phyloP scores from a whole-genome alignment of 2,113 vertebrate genomes.

The Tricholaema leucomelas region DNA sequence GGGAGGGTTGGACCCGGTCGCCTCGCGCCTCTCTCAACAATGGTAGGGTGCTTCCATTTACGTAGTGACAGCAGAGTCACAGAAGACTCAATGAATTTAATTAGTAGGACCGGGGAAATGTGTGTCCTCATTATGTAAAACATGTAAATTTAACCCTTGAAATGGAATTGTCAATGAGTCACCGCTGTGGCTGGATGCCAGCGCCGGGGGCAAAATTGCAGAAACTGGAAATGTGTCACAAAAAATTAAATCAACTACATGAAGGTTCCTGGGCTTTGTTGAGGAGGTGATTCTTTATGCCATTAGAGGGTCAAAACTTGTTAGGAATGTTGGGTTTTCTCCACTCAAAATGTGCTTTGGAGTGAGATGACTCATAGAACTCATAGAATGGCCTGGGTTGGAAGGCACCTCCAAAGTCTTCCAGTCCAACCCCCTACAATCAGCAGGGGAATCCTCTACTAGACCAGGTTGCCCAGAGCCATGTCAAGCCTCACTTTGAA shows the following conservation, averaged over 20 bases:
- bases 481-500: no score
- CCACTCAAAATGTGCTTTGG: neutral
- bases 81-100: slow-evolving; percentile 59
- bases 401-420: no score
- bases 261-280: neutral
- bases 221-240: neutral
- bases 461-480: no score
- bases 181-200: slow-evolving; percentile 21
- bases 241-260: neutral
- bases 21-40: slow-evolving; percentile 1
- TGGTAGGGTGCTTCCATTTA: slow-evolving; percentile 41
- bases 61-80: slow-evolving; percentile 35
- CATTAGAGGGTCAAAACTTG: neutral
- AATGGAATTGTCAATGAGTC: slow-evolving; percentile 21
- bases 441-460: no score
- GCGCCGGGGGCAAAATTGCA: neutral
- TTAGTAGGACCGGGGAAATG: slow-evolving; percentile 48
- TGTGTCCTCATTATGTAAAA: slow-evolving; percentile 62
- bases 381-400: no score
- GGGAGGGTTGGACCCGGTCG: neutral
- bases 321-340: neutral
- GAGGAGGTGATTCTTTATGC: neutral
- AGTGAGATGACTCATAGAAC: no score
- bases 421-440: no score
- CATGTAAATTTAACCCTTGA: slow-evolving; percentile 65